Base-by-base conservation (phyloP, 2,797 vertebrate genomes). In the Lerista edwardsae region DNA sequence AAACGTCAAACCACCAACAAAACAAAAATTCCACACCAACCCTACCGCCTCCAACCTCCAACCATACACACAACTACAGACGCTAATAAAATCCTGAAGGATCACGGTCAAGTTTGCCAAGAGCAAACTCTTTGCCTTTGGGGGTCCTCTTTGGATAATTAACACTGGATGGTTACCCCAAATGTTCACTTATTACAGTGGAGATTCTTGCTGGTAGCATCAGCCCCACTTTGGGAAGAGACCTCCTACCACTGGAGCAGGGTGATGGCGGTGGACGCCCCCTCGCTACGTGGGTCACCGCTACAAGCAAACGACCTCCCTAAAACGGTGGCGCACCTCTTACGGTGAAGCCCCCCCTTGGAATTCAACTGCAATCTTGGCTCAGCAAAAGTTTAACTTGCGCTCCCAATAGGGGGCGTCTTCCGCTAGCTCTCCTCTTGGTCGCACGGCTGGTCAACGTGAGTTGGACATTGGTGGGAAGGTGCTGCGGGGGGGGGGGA, bases 1-100 rank as follows among this genome's bases (percentile, higher is more conserved):
- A 92, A 86, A 88, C 86, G 81, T 91, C 91, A 85, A 86, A 89
- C 69, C 67, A 89, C 91, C 84, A 87, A 41, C 9, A 64, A 71
- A 68, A 55, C 21, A 82, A 76, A 80, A 44, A 80, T 80, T 69
- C 15, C 71, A 78, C 74, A 73, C 44, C 69, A 64, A 72, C 19
- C 44, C 75, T 51, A 62, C 29, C 31, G 61, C 21, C 74, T 47
- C 78, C 86, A n/a, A 39, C 51, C 86, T 25, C 69, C 86, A 23
- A 34, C 89, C 80, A 19, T 31, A 65, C n/a, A 51, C 5, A 4
- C 1, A 68, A 76, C 71, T 83, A 78, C 64, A 75, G 80, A 90
- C 72, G 67, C 72, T 79, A 87, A 87, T 74, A 72, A 6, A 17
- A 69, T 11, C 61, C 31, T 21, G 47, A 6, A 17, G 71, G n/a